phyloP scores from a whole-genome alignment of 2,797 vertebrate species.

The Furcifer pardalis region DNA sequence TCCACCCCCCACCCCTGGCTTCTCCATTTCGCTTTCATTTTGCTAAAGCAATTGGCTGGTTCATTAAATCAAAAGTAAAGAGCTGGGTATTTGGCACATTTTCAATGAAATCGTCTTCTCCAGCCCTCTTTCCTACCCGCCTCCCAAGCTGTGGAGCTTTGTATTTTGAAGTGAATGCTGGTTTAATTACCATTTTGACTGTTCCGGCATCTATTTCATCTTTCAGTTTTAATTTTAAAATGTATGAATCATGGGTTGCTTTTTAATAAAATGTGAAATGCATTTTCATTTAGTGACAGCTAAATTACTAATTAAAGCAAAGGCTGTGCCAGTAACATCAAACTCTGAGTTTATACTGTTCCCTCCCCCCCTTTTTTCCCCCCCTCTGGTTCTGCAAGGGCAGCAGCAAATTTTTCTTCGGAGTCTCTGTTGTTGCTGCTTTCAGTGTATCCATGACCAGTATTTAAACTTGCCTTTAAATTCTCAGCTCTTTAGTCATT shows the following conservation, averaged over 20 bases:
- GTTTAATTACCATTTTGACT: conserved; percentile 54
- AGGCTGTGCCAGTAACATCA: conserved; percentile 35
- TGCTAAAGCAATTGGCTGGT: not conserved
- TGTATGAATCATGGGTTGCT: conserved; percentile 51
- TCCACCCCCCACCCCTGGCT: too few species aligned
- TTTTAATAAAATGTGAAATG: conserved; percentile 55
- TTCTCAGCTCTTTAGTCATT: not conserved
- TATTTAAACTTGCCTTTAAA: not conserved
- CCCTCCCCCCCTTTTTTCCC: not conserved
- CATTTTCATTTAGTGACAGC: conserved; percentile 40
- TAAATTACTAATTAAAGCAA: conserved; percentile 46
- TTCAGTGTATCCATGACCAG: not conserved
- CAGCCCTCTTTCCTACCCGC: conserved; percentile 6
- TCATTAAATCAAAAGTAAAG: conserved; percentile 10
- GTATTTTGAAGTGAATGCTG: conserved; percentile 40
- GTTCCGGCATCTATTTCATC: conserved; percentile 43
- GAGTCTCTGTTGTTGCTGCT: too few species aligned
- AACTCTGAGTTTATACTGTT: conserved; percentile 40
- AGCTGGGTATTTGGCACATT: conserved; percentile 6
- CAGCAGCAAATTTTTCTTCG: not conserved
- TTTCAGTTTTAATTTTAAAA: conserved; percentile 56
- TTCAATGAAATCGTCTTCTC: conserved; percentile 35
- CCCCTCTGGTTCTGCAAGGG: conserved; percentile 13
- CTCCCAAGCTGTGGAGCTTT: conserved; percentile 51
- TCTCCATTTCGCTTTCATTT: not conserved